phyloP scores from a whole-genome alignment of 2,113 vertebrate species.

The Hemibagrus wyckioides region DNA sequence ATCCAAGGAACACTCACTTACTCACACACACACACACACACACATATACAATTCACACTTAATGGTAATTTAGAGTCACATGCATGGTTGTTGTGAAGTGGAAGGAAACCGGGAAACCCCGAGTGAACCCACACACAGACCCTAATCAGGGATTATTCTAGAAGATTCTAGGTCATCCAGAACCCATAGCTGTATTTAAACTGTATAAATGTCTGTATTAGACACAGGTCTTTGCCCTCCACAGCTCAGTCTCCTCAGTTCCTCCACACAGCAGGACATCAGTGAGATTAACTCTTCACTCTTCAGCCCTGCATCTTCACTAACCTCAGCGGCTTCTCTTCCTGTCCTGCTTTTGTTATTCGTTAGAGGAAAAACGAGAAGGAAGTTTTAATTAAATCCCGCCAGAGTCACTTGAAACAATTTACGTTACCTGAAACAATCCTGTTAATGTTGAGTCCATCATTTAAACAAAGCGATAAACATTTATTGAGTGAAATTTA shows the following conservation, averaged over 20 bases:
- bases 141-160: neutral
- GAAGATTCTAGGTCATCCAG: neutral
- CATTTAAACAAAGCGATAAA: neutral
- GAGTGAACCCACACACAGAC: neutral
- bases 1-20: neutral
- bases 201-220: neutral
- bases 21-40: too few relatives aligned
- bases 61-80: neutral
- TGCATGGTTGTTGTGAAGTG: neutral
- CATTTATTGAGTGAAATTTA: neutral
- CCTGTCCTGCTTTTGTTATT: neutral
- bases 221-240: neutral
- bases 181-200: neutral
- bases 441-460: neutral
- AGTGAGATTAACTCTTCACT: neutral
- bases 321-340: neutral
- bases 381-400: neutral
- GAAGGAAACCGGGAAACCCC: neutral
- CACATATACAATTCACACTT: neutral
- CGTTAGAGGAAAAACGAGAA: neutral
- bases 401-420: neutral
- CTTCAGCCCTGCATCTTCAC: neutral
- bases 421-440: neutral
- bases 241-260: neutral
- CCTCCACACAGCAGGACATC: neutral